Evolutionary conservation across 2,797 vertebrate species (phyloP), one percentile per base, ranked within the genome.

Genomic region (Huso huso): DNA sequence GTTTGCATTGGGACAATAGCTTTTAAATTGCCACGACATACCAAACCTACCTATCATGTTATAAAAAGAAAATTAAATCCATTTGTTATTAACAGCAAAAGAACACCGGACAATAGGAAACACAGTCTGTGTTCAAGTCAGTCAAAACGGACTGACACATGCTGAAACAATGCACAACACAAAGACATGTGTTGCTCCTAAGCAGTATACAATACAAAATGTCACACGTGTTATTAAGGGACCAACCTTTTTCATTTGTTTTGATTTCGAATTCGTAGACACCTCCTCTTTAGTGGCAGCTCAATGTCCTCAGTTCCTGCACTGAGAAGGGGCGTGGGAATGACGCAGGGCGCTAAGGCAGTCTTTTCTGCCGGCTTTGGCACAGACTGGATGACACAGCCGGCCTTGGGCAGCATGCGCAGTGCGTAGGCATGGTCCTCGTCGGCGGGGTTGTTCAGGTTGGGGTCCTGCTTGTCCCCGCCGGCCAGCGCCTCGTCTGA

Each of bases 241-340:
- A 37, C 37, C 37, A 37, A 37, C 37, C 37, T 37, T 37, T 37
- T 37, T 37, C 37, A 99, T 90, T 99, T 99, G 91, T 99, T 99
- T 88, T 99, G 97, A 93, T 99, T 99, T 93, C 96, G 93, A 87
- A 97, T 99, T 89, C 97, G 95, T 91, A 99, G 92, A 85, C 97
- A 99, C 90, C 97, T 95, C 87, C 97, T 94, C 91, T 99, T 99
- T 80, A 97, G 84, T 6, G 95, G 94, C 51, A 96, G 97, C 86
- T 98, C 94, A 77, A 95, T 88, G 83, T 99, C 97, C 23, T 95
- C 90, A 74, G 93, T 91, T 78, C 94, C 94, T 7, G 92, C 83
- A 78, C 92, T 86, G 78, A 98, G 85, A 72, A 90, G 78, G 67
- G 96, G 95, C 51, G 93, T 81, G 74, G 92, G 90, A 80, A 97